phyloP scores from a whole-genome alignment of 2,888 invertebrate genomes.

The Macroteleia sp. region DNA sequence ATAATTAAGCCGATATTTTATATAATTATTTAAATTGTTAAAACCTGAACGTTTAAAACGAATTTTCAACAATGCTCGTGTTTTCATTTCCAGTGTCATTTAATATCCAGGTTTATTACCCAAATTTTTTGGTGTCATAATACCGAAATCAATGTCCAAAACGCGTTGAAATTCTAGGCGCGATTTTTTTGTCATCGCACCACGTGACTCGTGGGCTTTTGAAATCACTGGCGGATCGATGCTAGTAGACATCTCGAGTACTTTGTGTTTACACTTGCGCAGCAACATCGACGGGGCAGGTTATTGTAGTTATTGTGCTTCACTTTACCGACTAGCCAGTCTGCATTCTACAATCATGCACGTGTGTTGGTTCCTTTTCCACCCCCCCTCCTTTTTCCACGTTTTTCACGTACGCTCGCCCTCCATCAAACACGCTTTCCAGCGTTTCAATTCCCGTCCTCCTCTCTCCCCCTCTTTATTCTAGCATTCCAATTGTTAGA shows the following conservation, averaged over 20 bases:
- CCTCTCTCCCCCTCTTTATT: slow-evolving; percentile 7
- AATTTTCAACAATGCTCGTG: too few species aligned
- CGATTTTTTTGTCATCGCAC: slow-evolving; percentile 25
- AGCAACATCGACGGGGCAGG: slow-evolving; percentile 42
- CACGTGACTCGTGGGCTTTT: slow-evolving; percentile 40
- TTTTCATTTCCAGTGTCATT: too few species aligned
- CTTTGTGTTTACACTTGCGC: slow-evolving; percentile 59
- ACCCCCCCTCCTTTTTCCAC: neutral
- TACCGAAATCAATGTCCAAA: neutral
- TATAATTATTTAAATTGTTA: too few species aligned
- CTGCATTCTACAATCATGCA: slow-evolving; percentile 15
- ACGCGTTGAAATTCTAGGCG: too few species aligned
- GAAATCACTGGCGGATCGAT: slow-evolving; percentile 48
- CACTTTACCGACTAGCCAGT: slow-evolving; percentile 24
- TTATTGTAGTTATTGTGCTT: slow-evolving; percentile 49
- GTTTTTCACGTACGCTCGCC: slow-evolving; percentile 20
- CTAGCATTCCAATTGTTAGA: slow-evolving; percentile 30
- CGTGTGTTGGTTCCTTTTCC: slow-evolving; percentile 21
- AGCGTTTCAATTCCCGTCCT: slow-evolving; percentile 11
- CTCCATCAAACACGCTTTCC: slow-evolving; percentile 14
- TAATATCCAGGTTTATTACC: too few species aligned
- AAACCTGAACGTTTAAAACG: too few species aligned
- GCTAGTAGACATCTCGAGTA: slow-evolving; percentile 51
- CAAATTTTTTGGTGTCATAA: too few species aligned
- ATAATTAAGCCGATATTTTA: too few species aligned